Percentiles rank a stretch among this genome's conserved stretches.
Evolutionary conservation across 2,113 vertebrate species (phyloP).

Genomic region (Lepus americanus): DNA sequence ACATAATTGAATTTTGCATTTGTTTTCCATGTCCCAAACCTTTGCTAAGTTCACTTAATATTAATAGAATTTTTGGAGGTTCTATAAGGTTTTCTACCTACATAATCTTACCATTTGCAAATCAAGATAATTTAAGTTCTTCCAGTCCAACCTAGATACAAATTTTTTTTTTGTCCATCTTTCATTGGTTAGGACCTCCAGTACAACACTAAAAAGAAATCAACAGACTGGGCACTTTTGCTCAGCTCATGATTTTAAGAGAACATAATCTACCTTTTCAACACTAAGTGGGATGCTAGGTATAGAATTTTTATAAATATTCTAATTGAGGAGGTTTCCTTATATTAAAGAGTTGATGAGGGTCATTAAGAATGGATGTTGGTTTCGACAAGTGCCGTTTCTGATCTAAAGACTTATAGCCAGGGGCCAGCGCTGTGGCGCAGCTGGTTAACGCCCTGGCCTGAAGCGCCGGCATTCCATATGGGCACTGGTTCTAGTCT

Average conservation of each 20-base stretch:
- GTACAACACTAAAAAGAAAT: neutral
- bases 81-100: neutral
- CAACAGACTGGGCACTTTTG: neutral
- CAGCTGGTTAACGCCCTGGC: too few species aligned
- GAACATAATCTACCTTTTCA: neutral
- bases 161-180: neutral
- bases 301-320: neutral
- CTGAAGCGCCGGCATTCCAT: too few species aligned
- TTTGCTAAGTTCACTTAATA: neutral
- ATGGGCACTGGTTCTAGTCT: too few species aligned
- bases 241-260: neutral
- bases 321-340: neutral
- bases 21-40: neutral
- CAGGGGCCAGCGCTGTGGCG: too few species aligned
- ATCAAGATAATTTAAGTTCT: slow-evolving; percentile 2
- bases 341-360: neutral
- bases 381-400: neutral
- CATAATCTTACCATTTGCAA: neutral
- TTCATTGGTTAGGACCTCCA: neutral
- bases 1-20: neutral
- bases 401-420: neutral
- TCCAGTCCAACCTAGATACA: neutral
- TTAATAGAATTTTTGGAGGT: neutral
- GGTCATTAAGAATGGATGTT: neutral
- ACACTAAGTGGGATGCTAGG: neutral